A percentile compares a stretch with the other conserved stretches of the same genome.
phyloP scores from a whole-genome alignment of 2,113 vertebrate species.

The Theropithecus gelada region DNA sequence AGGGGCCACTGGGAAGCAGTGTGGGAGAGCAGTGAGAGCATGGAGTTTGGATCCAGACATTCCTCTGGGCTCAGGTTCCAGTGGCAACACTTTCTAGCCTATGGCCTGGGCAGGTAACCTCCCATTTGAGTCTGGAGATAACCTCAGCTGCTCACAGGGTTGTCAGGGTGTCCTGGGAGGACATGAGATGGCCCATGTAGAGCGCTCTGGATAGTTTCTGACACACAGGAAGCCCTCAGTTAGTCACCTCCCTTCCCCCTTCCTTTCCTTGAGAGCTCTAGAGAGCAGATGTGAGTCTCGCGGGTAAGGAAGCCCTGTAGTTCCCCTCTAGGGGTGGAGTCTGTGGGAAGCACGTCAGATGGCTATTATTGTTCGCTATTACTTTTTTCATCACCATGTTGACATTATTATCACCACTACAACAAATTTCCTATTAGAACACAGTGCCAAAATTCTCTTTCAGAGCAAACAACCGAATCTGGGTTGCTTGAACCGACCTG shows the following conservation, averaged over 20 bases:
- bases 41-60: neutral
- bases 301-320: neutral
- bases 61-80: neutral
- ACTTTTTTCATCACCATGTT: neutral
- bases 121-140: neutral
- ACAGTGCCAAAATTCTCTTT: neutral
- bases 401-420: neutral
- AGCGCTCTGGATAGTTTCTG: neutral
- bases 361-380: neutral
- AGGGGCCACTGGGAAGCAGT: neutral
- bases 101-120: neutral
- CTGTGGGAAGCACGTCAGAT: neutral
- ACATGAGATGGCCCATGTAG: neutral
- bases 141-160: neutral
- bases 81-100: neutral
- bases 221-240: neutral
- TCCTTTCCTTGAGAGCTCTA: neutral
- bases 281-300: neutral
- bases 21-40: too few species aligned
- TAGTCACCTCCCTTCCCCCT: neutral
- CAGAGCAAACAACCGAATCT: neutral
- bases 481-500: neutral
- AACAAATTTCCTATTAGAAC: neutral
- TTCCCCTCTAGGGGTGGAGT: neutral
- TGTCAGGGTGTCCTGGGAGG: too few species aligned